These are phyloP conservation scores for Gallinago jamesoni DNA, from an alignment of 2,113 vertebrate genomes.

Conservation along the genomic window DNA sequence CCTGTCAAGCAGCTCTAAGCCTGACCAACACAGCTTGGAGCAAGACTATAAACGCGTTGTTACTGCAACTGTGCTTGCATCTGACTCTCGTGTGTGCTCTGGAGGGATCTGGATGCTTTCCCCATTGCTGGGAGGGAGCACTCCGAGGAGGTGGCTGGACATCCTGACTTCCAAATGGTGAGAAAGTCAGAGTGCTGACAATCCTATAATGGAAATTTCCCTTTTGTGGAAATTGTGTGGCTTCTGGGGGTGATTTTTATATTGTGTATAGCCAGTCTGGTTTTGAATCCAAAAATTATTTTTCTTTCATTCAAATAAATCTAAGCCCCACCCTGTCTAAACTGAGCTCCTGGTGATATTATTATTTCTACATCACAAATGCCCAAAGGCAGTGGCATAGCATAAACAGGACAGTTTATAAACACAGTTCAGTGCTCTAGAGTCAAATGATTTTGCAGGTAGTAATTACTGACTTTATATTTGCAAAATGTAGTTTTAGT, in stretches of 20 bases:
- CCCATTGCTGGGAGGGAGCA: not conserved
- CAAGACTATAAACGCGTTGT: not conserved
- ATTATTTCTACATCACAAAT: not conserved
- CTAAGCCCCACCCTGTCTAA: rapidly evolving
- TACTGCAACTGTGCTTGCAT: not conserved
- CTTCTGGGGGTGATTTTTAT: not conserved
- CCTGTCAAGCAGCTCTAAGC: not conserved
- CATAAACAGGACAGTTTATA: not conserved
- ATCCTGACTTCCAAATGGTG: not conserved
- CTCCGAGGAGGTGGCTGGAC: not conserved
- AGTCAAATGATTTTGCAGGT: not conserved
- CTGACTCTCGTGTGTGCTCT: not conserved
- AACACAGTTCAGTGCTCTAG: not conserved
- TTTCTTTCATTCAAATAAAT: not conserved
- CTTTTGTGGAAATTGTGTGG: not conserved
- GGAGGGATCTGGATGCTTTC: not conserved
- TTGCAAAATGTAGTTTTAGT: not conserved
- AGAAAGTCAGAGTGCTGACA: not conserved
- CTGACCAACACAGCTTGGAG: not conserved
- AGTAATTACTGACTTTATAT: not conserved
- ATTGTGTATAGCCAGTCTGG: rapidly evolving
- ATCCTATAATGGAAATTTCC: not conserved
- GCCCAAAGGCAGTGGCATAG: not conserved
- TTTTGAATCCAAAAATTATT: not conserved
- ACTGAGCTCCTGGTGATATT: not conserved